Conservation (phyloP, 2,888 invertebrate species). For the Sinopyrophorus schimmeli region DNA sequence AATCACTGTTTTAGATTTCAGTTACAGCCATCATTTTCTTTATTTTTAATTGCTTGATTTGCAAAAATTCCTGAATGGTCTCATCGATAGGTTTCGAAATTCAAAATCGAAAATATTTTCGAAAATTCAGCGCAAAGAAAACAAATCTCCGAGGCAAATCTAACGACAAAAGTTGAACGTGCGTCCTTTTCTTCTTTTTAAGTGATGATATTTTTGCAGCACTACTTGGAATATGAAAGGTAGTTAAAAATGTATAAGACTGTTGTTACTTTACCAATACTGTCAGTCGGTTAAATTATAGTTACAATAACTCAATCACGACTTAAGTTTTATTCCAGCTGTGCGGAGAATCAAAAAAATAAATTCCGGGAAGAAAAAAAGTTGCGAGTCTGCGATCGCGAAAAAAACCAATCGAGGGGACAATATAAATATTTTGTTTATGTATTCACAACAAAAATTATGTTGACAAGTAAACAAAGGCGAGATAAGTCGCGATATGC, state of each 20-base stretch:
- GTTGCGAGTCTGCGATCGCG: conserved; percentile 42
- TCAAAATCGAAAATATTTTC: no score
- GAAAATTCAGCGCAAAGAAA: no score
- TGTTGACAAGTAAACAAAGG: conserved; percentile 59
- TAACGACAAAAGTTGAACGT: no score
- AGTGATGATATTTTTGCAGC: no score
- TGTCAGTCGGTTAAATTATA: conserved; percentile 38
- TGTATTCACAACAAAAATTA: conserved; percentile 58
- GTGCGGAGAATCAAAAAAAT: conserved; percentile 50
- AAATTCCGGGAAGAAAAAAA: conserved; percentile 53
- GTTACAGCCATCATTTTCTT: no score
- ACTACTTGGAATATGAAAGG: no score
- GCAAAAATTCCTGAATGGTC: no score
- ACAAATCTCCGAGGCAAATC: no score
- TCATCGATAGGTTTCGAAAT: no score
- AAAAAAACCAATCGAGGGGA: conserved; percentile 55
- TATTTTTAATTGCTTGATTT: no score
- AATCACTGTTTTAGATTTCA: no score
- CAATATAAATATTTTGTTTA: conserved; percentile 59
- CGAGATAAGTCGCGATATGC: conserved; percentile 57
- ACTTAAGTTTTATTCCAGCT: conserved; percentile 51
- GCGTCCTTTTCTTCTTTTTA: no score
- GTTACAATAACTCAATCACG: conserved; percentile 57
- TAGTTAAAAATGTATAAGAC: conserved; percentile 25
- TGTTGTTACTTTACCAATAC: conserved; percentile 21